Percentiles rank a stretch among this genome's conserved stretches.
Evolutionary conservation across 2,797 vertebrate species (phyloP).

Genomic region (Notamacropus eugenii): DNA sequence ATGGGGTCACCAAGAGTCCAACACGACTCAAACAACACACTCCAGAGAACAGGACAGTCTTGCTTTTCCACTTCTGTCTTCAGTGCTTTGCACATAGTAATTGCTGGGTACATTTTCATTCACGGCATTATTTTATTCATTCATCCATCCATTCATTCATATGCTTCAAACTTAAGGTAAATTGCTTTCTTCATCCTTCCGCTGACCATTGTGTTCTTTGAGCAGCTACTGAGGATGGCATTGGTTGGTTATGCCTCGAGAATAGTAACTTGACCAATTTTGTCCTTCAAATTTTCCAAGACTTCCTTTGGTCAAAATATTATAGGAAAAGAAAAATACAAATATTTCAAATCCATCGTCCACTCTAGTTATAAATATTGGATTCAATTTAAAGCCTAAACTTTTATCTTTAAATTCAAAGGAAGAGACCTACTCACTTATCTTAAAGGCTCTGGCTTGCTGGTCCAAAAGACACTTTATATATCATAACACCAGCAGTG

Average conservation of each 20-base stretch:
- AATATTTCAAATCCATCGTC: conserved; percentile 26
- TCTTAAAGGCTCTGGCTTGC: background rate
- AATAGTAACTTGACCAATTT: conserved; percentile 9
- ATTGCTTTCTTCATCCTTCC: conserved; percentile 26
- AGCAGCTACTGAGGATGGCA: background rate
- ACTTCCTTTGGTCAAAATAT: conserved; percentile 30
- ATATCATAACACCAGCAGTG: background rate
- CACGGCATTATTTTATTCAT: background rate
- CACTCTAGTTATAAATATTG: conserved; percentile 25
- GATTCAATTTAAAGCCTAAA: conserved; percentile 15
- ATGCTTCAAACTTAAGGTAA: background rate
- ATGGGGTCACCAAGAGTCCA: background rate
- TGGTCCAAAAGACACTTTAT: background rate
- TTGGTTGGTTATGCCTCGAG: conserved; percentile 41
- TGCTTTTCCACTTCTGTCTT: background rate
- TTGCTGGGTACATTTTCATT: background rate
- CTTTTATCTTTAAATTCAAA: conserved; percentile 13
- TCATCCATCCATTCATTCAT: background rate
- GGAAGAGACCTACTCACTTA: background rate
- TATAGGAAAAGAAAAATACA: conserved; percentile 42
- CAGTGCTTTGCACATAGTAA: background rate
- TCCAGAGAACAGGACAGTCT: background rate
- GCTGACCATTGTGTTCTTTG: background rate
- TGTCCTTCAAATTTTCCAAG: conserved; percentile 50
- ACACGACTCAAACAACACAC: background rate